These are phyloP conservation scores for Lasioglossum figueresi DNA, from an alignment of 2,888 invertebrate genomes.

Conservation along the genomic window DNA sequence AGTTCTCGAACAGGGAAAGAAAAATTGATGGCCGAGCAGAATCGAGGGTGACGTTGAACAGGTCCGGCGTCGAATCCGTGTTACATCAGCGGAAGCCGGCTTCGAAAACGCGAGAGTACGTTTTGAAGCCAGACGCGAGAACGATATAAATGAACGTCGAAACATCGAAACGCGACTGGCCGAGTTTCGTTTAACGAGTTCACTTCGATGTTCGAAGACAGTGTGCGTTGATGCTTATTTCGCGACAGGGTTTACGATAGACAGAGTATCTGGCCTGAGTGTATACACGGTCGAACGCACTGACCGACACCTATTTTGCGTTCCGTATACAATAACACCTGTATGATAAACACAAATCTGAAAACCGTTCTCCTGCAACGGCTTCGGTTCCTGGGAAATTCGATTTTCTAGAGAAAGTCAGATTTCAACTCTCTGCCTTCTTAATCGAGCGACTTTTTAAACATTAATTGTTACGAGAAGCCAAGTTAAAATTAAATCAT, in stretches of 20 bases:
- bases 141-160: conserved; percentile 12
- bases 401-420: neutral
- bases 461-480: neutral
- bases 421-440: neutral
- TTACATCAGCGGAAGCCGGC: conserved; percentile 7
- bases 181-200: conserved; percentile 5
- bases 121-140: neutral
- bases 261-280: conserved; percentile 10
- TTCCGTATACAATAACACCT: neutral
- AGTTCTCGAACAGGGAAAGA: conserved; percentile 1
- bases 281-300: neutral
- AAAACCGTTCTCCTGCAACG: neutral
- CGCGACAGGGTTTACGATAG: conserved; percentile 3
- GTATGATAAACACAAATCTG: neutral
- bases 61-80: conserved; percentile 3
- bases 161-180: neutral
- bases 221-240: neutral
- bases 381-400: neutral
- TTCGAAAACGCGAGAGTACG: neutral
- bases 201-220: neutral
- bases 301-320: neutral
- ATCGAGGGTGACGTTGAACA: conserved; percentile 13
- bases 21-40: conserved; percentile 13
- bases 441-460: neutral
- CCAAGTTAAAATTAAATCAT: neutral